phyloP scores from a whole-genome alignment of 1,140 invertebrate genomes.

The Rhyacophila brunnea region DNA sequence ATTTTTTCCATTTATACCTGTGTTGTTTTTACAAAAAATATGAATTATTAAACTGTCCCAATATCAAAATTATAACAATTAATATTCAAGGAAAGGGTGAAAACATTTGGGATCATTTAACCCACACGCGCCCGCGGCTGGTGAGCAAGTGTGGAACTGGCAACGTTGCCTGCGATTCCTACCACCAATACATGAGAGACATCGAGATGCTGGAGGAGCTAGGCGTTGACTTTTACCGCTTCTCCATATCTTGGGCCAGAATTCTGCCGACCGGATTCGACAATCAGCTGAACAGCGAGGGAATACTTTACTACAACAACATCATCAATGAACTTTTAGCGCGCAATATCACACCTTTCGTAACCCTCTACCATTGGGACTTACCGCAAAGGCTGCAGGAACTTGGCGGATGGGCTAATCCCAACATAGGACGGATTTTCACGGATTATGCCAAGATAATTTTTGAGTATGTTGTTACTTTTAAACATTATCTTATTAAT shows the following conservation, averaged over 20 bases:
- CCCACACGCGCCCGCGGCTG: slow-evolving; percentile 34
- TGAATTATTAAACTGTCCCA: too few relatives aligned
- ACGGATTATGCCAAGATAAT: slow-evolving; percentile 41
- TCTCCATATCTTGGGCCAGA: slow-evolving; percentile 63
- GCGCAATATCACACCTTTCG: slow-evolving; percentile 48
- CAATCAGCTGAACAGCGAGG: slow-evolving; percentile 50
- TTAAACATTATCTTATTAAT: too few relatives aligned
- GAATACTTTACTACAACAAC: slow-evolving; percentile 59
- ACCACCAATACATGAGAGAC: slow-evolving; percentile 54
- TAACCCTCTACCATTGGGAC: slow-evolving; percentile 59
- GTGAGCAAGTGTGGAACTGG: slow-evolving; percentile 44
- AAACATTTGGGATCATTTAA: slow-evolving; percentile 41
- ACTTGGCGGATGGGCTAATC: slow-evolving; percentile 57
- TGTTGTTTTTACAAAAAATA: too few relatives aligned
- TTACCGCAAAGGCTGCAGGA: slow-evolving; percentile 51
- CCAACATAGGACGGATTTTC: slow-evolving; percentile 51
- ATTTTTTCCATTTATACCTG: too few relatives aligned
- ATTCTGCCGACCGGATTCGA: slow-evolving; percentile 57
- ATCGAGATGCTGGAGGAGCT: slow-evolving; percentile 48
- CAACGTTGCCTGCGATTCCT: slow-evolving; percentile 47
- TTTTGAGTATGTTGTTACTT: too few relatives aligned
- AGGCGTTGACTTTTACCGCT: slow-evolving; percentile 57
- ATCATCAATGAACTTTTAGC: slow-evolving; percentile 53
- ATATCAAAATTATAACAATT: too few relatives aligned
- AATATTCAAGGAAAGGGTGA: slow-evolving; percentile 41